Evolutionary conservation across 1,140 invertebrate genomes (phyloP).

Genomic region (Micrasema minimum): DNA sequence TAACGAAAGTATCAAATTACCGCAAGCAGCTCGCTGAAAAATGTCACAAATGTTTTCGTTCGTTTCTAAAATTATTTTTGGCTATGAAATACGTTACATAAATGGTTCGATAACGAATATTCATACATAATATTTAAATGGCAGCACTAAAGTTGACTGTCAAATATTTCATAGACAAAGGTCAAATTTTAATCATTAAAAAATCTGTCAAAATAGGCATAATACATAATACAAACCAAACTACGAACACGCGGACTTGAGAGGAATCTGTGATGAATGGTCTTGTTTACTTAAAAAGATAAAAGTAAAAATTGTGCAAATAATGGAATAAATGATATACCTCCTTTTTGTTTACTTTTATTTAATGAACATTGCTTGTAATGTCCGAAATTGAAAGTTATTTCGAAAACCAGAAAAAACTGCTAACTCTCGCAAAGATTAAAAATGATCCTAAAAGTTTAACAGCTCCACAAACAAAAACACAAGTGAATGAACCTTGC

Average conservation of each 20-base stretch:
- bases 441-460: constrained; percentile 13
- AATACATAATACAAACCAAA: too few relatives aligned
- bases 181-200: too few relatives aligned
- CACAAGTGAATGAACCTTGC: background rate
- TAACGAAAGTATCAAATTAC: constrained; percentile 40
- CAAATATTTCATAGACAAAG: background rate
- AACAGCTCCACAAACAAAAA: background rate
- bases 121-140: background rate
- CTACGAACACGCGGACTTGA: too few relatives aligned
- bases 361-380: too few relatives aligned
- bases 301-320: too few relatives aligned
- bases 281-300: too few relatives aligned
- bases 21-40: constrained; percentile 24
- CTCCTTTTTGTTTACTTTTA: too few relatives aligned
- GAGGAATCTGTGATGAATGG: too few relatives aligned
- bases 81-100: constrained; percentile 14
- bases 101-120: background rate
- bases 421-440: constrained; percentile 8
- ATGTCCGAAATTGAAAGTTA: constrained; percentile 47
- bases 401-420: constrained; percentile 47
- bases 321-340: too few relatives aligned
- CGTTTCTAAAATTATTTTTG: constrained; percentile 14
- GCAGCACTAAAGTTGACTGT: background rate
- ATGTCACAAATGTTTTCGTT: constrained; percentile 32
- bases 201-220: too few relatives aligned